Base-by-base conservation (phyloP, 1,140 invertebrate genomes). In the Panulirus ornatus region DNA sequence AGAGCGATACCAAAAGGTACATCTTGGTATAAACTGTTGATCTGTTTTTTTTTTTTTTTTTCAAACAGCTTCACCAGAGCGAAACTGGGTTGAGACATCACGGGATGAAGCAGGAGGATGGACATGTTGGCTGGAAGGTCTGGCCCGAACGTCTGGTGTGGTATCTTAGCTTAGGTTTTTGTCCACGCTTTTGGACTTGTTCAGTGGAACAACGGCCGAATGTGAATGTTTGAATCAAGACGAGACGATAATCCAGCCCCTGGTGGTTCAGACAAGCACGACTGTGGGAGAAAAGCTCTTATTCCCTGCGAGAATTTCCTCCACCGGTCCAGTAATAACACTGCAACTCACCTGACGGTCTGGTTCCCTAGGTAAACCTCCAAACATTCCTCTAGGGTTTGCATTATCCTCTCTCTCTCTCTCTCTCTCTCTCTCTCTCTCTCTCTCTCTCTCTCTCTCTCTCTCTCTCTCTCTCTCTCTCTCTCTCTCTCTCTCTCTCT, bases 401-500 rank as follows among this genome's bases (percentile, higher is more conserved):
- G 6, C 8, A n/a, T 70, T 8, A 6, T 22, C 30, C 63, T 70
- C 63, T 70, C 51, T 70, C 22, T 9, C 11, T 70, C 63, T 70
- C 63, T 71, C 66, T 71, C 27, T 71, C 19, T 19, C 66, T 30
- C 27, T 71, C 66, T 71, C 58, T 63, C 66, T 71, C 2, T 71
- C 66, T 19, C 9, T n/a, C 27, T 71, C 27, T 71, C 27, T 71
- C 19, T 19, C 27, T 71, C 27, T 30, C 19, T 71, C 66, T 9
- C 14, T n/a, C 27, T 71, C 66, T 2, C 14, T 27, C n/a, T 71
- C 9, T n/a, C 8, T 19, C 22, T 70, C 63, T 11, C 22, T 70
- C 22, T 34, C 63, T 11, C 2, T 34, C 8, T 70, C 22, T 11
- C 63, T 34, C 22, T 70, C 2, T 34, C 63, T 70, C 22, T 6